Evolutionary conservation across 2,113 vertebrate species (phyloP).

Genomic region (Pristiophorus japonicus): DNA sequence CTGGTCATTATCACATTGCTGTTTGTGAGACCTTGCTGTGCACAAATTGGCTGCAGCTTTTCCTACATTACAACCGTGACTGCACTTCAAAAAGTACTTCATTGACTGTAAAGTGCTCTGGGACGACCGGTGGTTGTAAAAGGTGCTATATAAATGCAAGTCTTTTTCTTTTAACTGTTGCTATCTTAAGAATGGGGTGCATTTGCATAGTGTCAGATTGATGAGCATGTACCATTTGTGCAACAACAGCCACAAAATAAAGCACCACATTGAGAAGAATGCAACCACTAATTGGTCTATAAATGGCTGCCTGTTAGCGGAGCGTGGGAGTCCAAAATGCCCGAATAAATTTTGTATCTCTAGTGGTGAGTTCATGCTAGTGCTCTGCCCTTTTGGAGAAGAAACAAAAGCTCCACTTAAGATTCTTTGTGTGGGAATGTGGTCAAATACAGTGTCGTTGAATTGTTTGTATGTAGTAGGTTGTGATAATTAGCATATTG

Average conservation of each 20-base stretch:
- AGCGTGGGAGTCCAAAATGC: neutral
- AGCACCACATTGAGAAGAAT: neutral
- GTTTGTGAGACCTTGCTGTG: too few species aligned
- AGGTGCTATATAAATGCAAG: too few species aligned
- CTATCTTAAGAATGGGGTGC: neutral
- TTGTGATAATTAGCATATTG: neutral
- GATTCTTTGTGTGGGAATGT: neutral
- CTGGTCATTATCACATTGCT: too few species aligned
- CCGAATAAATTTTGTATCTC: neutral
- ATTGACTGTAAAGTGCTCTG: too few species aligned
- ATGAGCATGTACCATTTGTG: neutral
- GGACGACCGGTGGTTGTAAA: too few species aligned
- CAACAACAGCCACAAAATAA: neutral
- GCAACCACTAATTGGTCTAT: neutral
- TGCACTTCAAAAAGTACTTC: too few species aligned
- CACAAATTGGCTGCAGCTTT: too few species aligned
- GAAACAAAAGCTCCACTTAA: neutral
- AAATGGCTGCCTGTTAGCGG: conserved; percentile 1
- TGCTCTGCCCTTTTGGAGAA: neutral
- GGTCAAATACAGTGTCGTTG: neutral
- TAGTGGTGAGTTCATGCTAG: neutral
- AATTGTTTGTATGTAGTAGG: neutral
- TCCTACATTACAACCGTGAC: too few species aligned
- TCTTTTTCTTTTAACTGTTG: neutral
- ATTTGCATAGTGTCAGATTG: neutral